phyloP scores from a whole-genome alignment of 2,888 invertebrate species.

The Chrysina gloriosa region DNA sequence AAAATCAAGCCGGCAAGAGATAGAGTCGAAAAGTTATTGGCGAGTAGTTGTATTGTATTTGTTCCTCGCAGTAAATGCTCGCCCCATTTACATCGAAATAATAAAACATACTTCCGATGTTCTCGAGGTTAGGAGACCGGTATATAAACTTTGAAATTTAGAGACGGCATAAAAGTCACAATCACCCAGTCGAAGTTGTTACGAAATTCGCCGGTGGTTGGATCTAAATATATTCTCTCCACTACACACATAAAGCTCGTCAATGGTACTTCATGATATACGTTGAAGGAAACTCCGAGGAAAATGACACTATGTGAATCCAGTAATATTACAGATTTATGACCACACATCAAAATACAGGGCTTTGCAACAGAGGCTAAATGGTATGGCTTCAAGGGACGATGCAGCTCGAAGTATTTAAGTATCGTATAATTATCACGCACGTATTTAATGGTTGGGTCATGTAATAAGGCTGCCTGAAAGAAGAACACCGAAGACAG shows the following conservation, averaged over 20 bases:
- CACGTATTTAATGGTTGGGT: too few species aligned
- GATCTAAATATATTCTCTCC: neutral
- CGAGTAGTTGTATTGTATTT: slow-evolving; percentile 13
- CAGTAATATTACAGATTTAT: too few species aligned
- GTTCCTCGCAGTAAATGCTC: neutral
- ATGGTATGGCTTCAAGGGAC: too few species aligned
- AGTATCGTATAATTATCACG: too few species aligned
- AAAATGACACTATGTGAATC: too few species aligned
- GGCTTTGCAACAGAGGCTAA: too few species aligned
- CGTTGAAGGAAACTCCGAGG: neutral
- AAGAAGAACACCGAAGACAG: too few species aligned
- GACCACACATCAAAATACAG: too few species aligned
- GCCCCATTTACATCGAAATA: neutral
- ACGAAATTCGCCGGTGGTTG: slow-evolving; percentile 11
- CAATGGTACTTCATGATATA: neutral
- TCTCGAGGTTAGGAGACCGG: slow-evolving; percentile 18
- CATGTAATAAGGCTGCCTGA: too few species aligned
- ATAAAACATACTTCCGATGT: slow-evolving; percentile 25
- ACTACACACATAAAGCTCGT: neutral
- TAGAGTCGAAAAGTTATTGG: slow-evolving; percentile 10
- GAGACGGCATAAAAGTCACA: slow-evolving; percentile 23
- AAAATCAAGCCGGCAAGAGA: slow-evolving; percentile 5
- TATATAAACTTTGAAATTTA: slow-evolving; percentile 30
- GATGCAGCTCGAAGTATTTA: too few species aligned
- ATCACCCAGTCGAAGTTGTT: slow-evolving; percentile 12